A percentile compares a stretch with the other conserved stretches of the same genome.
These are phyloP conservation scores for Kryptolebias marmoratus DNA, from an alignment of 2,113 vertebrate species.

Conservation along the genomic window DNA sequence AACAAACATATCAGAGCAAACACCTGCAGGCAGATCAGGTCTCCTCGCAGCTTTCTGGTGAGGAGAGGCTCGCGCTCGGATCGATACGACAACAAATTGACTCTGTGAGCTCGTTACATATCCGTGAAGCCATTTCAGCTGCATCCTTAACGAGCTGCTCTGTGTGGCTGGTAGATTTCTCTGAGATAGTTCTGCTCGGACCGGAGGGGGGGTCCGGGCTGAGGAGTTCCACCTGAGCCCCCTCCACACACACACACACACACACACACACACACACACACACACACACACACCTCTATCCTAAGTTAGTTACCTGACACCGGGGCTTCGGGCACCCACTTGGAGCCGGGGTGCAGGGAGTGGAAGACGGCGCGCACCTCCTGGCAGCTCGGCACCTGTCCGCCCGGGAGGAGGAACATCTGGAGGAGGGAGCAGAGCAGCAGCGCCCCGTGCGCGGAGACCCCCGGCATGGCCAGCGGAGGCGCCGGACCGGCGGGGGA, in stretches of 20 bases:
- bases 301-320: conserved; percentile 78
- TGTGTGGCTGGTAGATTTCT: background rate
- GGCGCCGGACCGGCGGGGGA: no score
- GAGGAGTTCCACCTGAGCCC: no score
- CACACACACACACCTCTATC: no score
- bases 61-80: conserved; percentile 7
- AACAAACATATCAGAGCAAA: background rate
- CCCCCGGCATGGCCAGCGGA: conserved; percentile 55
- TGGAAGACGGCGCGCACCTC: conserved; percentile 82
- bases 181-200: no score
- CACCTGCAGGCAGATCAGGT: background rate
- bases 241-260: no score
- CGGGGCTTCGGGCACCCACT: conserved; percentile 81
- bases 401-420: conserved; percentile 60
- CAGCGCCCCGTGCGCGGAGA: conserved; percentile 50
- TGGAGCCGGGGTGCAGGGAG: conserved; percentile 80
- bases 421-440: conserved; percentile 69
- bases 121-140: background rate
- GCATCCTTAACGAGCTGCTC: conserved; percentile 4
- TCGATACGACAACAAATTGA: conserved; percentile 40
- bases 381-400: conserved; percentile 79
- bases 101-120: conserved; percentile 9
- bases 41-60: background rate
- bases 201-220: no score
- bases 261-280: no score